phyloP scores from a whole-genome alignment of 1,140 invertebrate genomes.

The Notospermus geniculatus region DNA sequence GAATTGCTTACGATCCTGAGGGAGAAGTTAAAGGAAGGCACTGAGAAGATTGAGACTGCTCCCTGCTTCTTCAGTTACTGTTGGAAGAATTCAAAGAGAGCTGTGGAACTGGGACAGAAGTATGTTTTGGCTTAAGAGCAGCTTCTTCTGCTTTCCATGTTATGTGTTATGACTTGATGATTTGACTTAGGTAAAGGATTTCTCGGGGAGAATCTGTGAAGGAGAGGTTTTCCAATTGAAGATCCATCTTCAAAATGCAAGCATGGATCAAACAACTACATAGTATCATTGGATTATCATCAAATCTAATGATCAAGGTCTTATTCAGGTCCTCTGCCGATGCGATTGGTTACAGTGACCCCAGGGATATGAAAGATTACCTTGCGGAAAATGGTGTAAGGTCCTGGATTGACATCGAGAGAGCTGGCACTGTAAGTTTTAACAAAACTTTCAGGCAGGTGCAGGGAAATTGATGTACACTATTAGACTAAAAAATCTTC shows the following conservation, averaged over 20 bases:
- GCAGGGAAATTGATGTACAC: neutral
- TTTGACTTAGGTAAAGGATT: too few relatives aligned
- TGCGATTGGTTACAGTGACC: constrained; percentile 45
- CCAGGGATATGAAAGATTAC: constrained; percentile 42
- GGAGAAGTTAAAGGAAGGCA: constrained; percentile 10
- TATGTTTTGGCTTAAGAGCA: too few relatives aligned
- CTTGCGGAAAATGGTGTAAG: constrained; percentile 42
- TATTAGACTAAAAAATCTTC: neutral
- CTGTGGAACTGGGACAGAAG: neutral
- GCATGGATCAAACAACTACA: too few relatives aligned
- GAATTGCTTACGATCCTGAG: neutral
- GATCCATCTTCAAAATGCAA: too few relatives aligned
- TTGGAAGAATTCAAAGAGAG: neutral
- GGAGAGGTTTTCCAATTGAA: too few relatives aligned
- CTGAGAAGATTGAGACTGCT: neutral
- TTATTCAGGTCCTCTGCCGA: constrained; percentile 39
- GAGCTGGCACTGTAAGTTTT: constrained; percentile 39
- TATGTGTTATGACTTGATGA: too few relatives aligned
- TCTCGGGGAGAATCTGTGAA: too few relatives aligned
- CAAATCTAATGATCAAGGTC: constrained; percentile 5
- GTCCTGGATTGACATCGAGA: constrained; percentile 53
- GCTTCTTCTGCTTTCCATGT: too few relatives aligned
- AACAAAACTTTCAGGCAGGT: neutral
- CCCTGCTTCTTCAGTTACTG: constrained; percentile 4
- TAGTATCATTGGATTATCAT: too few relatives aligned